Evolutionary conservation across 2,888 invertebrate species (phyloP).

Genomic region (Dicyrtomina minuta): DNA sequence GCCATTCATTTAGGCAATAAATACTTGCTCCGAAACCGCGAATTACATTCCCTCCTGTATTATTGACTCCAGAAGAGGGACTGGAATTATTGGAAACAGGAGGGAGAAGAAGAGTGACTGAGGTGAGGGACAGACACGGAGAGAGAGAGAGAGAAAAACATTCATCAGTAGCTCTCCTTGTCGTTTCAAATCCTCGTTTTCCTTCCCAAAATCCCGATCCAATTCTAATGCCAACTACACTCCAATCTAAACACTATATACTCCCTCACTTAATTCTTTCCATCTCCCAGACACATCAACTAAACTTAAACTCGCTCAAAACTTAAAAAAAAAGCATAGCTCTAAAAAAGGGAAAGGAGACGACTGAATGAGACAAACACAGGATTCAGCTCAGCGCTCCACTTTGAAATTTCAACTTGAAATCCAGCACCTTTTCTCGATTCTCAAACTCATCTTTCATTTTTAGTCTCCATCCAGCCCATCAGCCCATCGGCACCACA

Average conservation of each 20-base stretch:
- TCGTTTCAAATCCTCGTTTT: slow-evolving; percentile 15
- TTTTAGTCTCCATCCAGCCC: slow-evolving; percentile 20
- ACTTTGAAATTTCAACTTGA: slow-evolving; percentile 2
- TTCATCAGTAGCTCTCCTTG: slow-evolving; percentile 12
- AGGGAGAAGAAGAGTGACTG: not conserved
- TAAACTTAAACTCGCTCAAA: not conserved
- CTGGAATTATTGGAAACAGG: not conserved
- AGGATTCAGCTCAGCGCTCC: not conserved
- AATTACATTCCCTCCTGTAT: slow-evolving; percentile 21
- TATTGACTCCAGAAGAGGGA: slow-evolving; percentile 18
- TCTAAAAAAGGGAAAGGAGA: too few relatives aligned
- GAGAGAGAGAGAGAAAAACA: slow-evolving; percentile 7
- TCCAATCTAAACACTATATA: not conserved
- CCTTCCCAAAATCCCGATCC: not conserved
- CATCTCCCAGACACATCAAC: not conserved
- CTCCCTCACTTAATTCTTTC: not conserved
- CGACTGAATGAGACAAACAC: too few relatives aligned
- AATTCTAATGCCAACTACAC: not conserved
- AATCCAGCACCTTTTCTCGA: slow-evolving; percentile 23
- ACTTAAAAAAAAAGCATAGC: too few relatives aligned
- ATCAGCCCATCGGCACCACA: slow-evolving; percentile 33
- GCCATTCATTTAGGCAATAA: slow-evolving; percentile 2
- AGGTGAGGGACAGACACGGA: slow-evolving; percentile 6
- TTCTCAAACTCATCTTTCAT: slow-evolving; percentile 30
- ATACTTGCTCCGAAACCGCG: slow-evolving; percentile 23